These are phyloP conservation scores for Pristiophorus japonicus DNA, from an alignment of 2,113 vertebrate genomes.

Conservation along the genomic window DNA sequence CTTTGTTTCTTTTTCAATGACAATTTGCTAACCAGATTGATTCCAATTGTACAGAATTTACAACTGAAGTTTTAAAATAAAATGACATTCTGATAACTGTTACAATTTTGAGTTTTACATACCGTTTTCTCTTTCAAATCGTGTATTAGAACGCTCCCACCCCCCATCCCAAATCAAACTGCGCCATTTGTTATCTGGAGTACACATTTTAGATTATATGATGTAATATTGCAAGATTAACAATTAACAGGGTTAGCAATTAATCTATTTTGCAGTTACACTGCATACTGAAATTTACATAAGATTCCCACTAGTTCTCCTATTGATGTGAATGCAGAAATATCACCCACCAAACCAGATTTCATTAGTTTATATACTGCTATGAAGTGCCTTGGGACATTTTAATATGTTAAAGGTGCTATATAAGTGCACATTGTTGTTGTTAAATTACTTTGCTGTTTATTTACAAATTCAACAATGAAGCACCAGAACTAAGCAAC, in stretches of 20 bases:
- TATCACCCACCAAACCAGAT: background rate
- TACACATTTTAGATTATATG: background rate
- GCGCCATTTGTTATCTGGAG: background rate
- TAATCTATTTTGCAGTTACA: background rate
- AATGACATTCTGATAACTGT: constrained; percentile 4
- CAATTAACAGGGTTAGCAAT: background rate
- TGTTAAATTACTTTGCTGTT: background rate
- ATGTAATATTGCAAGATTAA: background rate
- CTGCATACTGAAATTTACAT: background rate
- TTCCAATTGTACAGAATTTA: background rate
- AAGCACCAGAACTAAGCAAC: background rate
- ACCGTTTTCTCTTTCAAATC: background rate
- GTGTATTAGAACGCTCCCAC: background rate
- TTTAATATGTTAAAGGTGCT: background rate
- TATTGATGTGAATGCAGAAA: background rate
- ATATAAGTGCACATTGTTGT: background rate
- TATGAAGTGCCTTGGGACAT: background rate
- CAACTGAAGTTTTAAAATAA: background rate
- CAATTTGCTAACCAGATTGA: background rate
- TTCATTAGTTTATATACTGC: background rate
- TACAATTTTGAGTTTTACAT: background rate
- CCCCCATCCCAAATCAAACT: background rate
- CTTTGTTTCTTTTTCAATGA: no score
- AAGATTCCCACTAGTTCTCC: background rate
- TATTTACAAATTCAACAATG: background rate